Evolutionary conservation across 1,140 invertebrate species (phyloP).

Genomic region (Diuraphis noxia): DNA sequence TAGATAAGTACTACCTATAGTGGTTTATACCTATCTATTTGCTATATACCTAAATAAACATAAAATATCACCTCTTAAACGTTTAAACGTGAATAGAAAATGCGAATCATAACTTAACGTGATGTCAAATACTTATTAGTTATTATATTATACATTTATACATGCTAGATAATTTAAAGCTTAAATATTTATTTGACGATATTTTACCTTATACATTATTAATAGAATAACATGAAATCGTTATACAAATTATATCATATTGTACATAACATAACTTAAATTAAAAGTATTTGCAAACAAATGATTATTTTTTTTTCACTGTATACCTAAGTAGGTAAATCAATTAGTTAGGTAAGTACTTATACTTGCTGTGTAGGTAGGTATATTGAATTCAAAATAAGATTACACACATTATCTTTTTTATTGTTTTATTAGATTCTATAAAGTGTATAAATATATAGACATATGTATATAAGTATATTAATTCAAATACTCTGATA

Average conservation of each 20-base stretch:
- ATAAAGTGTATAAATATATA: neutral
- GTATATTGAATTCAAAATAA: neutral
- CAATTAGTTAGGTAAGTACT: neutral
- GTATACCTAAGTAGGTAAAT: neutral
- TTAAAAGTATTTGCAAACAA: neutral
- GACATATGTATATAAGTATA: neutral
- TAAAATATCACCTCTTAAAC: neutral
- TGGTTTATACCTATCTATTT: no score
- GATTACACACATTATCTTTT: neutral
- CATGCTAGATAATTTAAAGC: no score
- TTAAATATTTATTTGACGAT: neutral
- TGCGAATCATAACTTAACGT: neutral
- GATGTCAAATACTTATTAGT: neutral
- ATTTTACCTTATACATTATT: neutral
- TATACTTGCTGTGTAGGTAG: neutral
- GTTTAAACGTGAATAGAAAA: neutral
- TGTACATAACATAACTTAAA: no score
- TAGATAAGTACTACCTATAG: no score
- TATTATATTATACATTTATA: no score
- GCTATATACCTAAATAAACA: no score
- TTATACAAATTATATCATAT: no score
- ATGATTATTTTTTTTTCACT: neutral
- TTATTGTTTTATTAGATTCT: neutral
- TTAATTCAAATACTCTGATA: neutral
- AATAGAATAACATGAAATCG: neutral